These are phyloP conservation scores for Clinocottus analis DNA, from an alignment of 2,113 vertebrate species.

Conservation along the genomic window DNA sequence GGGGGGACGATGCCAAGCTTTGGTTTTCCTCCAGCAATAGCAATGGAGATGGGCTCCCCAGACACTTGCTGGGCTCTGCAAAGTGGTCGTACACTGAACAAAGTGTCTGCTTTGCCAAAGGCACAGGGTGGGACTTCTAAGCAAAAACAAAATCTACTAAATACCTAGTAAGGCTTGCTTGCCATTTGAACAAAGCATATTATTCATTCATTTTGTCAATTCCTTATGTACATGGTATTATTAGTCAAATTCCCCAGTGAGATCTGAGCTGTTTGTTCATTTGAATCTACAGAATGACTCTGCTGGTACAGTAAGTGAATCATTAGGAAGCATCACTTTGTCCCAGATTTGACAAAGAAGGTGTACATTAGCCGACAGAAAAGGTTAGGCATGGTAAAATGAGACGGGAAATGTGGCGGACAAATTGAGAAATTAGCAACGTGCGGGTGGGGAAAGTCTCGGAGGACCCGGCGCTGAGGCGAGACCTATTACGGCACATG, in stretches of 20 bases:
- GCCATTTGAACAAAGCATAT: slow-evolving; percentile 66
- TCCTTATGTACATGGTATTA: slow-evolving; percentile 68
- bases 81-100: slow-evolving; percentile 66
- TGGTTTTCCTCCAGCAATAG: slow-evolving; percentile 75
- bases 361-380: slow-evolving; percentile 71
- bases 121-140: slow-evolving; percentile 76
- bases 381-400: slow-evolving; percentile 79
- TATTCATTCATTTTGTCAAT: slow-evolving; percentile 72
- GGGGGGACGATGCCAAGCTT: slow-evolving; percentile 63
- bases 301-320: slow-evolving; percentile 57
- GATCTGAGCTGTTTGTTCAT: slow-evolving; percentile 66
- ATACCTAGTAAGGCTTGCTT: slow-evolving; percentile 57
- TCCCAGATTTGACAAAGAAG: slow-evolving; percentile 79
- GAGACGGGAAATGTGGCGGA: slow-evolving; percentile 72
- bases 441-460: slow-evolving; percentile 73
- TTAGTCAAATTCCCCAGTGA: slow-evolving; percentile 69
- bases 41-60: slow-evolving; percentile 73
- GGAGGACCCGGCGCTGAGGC: slow-evolving; percentile 74
- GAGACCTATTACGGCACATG: slow-evolving; percentile 81
- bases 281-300: slow-evolving; percentile 62
- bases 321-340: slow-evolving; percentile 75
- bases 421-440: slow-evolving; percentile 86
- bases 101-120: slow-evolving; percentile 68
- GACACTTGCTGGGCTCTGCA: slow-evolving; percentile 68
- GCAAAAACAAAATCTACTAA: slow-evolving; percentile 74